phyloP scores from a whole-genome alignment of 2,797 vertebrate genomes.

The Enteromius argenteus region DNA sequence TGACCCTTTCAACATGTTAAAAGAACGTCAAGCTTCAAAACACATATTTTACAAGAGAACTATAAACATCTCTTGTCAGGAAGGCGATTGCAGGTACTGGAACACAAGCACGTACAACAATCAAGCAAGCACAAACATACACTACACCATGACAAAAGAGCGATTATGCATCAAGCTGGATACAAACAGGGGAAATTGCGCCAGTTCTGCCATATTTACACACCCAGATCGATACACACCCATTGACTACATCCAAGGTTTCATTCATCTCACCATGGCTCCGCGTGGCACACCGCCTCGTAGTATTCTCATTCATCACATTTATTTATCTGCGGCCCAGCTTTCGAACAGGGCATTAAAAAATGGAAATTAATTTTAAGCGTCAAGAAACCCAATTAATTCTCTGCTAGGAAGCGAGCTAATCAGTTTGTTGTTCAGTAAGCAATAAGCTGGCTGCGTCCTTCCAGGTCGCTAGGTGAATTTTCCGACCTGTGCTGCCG shows the following conservation, averaged over 20 bases:
- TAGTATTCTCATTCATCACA: slow-evolving; percentile 64
- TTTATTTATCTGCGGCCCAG: slow-evolving; percentile 71
- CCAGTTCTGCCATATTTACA: background rate
- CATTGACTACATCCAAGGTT: background rate
- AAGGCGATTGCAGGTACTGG: background rate
- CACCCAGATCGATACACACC: slow-evolving; percentile 15
- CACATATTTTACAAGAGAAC: background rate
- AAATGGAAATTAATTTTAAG: slow-evolving; percentile 78
- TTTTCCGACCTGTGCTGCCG: slow-evolving; percentile 30
- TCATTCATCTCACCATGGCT: slow-evolving; percentile 32
- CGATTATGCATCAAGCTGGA: slow-evolving; percentile 5
- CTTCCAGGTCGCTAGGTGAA: slow-evolving; percentile 38
- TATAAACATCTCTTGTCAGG: background rate
- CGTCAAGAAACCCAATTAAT: slow-evolving; percentile 80
- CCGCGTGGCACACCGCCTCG: slow-evolving; percentile 4
- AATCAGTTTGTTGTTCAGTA: slow-evolving; percentile 74
- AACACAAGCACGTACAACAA: slow-evolving; percentile 4
- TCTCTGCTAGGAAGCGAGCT: slow-evolving; percentile 70
- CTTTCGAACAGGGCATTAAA: slow-evolving; percentile 73
- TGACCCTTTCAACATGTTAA: slow-evolving; percentile 12
- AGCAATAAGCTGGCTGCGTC: slow-evolving; percentile 36
- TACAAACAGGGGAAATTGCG: background rate
- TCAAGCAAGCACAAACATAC: background rate
- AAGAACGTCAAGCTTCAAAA: background rate
- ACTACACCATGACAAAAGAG: slow-evolving; percentile 7